Evolutionary conservation across 2,797 vertebrate genomes (phyloP), one percentile per base, ranked within the genome.

Genomic region (Lithobates sylvaticus): DNA sequence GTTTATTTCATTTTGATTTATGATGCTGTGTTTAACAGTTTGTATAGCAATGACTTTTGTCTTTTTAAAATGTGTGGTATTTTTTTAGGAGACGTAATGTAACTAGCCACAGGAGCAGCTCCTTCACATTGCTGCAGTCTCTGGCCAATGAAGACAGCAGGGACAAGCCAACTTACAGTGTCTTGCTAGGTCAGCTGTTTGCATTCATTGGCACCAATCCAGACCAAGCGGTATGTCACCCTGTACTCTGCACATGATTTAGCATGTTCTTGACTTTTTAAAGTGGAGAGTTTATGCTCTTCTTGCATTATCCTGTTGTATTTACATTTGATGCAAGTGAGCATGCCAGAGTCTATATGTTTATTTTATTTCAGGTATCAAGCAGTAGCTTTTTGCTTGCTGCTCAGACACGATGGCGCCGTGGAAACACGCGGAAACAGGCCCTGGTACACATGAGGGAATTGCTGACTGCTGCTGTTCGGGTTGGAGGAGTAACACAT

Each of bases 391-490:
- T 99, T 86, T 95, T 99, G 88, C 95, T 97, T 36, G 98, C 98
- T 3, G 98, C 98, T 0, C 98, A 99, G 95, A 99, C 97, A 0
- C 94, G 98, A 47, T 99, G 98, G 98, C 94, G 96, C 23, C 95
- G 98, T n/a, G 98, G 98, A 16, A 98, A 96, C 83, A 99, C 98
- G 0, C 94, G 98, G 73, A 99, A 97, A 27, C 98, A 99, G 90
- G 98, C 98, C 0, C 92, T 99, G 77, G 96, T 99, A 87, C 98
- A 99, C 84, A 99, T 99, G 98, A 95, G 98, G 84, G 98, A 99
- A 89, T 75, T 99, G 89, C 95, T 99, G 86, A 99, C 98, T 0
- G 97, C 98, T 0, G 98, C 98, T 0, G 98, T 99, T 36, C 93
- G 97, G 0, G 98, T 99, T 0, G 98, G 98, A 0, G 98, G 98